A percentile compares a stretch with the other conserved stretches of the same genome.
Conservation (phyloP, 1,140 invertebrate genomes). For the Drosophila sp. region DNA sequence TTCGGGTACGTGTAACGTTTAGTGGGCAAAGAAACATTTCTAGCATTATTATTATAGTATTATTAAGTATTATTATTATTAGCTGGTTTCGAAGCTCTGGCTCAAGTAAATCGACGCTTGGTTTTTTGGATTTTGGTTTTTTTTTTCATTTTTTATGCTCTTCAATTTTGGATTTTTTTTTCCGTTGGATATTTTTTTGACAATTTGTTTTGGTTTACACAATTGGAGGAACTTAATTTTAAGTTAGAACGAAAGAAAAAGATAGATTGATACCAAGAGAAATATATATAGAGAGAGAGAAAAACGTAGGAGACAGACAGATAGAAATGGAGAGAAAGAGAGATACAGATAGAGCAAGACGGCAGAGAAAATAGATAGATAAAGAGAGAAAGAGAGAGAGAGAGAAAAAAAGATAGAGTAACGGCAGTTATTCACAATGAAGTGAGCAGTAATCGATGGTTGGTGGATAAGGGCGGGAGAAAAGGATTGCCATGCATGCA, state of each 20-base stretch:
- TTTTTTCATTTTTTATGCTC: conserved; percentile 16
- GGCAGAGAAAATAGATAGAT: not conserved
- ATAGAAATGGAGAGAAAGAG: conserved; percentile 15
- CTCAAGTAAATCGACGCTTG: conserved; percentile 22
- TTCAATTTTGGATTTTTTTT: conserved; percentile 32
- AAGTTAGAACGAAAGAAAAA: conserved; percentile 6
- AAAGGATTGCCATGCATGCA: conserved; percentile 16
- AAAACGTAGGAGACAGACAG: not conserved
- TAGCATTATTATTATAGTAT: conserved; percentile 40
- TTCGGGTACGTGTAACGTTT: conserved; percentile 47
- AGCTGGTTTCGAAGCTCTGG: conserved; percentile 25
- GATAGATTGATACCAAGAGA: not conserved
- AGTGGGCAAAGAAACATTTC: conserved; percentile 45
- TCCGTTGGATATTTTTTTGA: conserved; percentile 41
- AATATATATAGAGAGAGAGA: conserved; percentile 6
- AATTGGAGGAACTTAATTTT: conserved; percentile 1
- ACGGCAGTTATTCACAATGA: conserved; percentile 70
- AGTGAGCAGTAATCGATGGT: conserved; percentile 37
- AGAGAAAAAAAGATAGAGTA: conserved; percentile 39
- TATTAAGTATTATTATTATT: conserved; percentile 15
- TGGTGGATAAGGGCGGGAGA: conserved; percentile 6
- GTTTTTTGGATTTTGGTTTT: conserved; percentile 10
- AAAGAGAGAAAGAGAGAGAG: conserved; percentile 24
- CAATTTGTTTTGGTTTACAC: conserved; percentile 6
- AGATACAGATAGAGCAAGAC: not conserved